These are phyloP conservation scores for Hoplias malabaricus DNA, from an alignment of 2,113 vertebrate species.

Conservation along the genomic window DNA sequence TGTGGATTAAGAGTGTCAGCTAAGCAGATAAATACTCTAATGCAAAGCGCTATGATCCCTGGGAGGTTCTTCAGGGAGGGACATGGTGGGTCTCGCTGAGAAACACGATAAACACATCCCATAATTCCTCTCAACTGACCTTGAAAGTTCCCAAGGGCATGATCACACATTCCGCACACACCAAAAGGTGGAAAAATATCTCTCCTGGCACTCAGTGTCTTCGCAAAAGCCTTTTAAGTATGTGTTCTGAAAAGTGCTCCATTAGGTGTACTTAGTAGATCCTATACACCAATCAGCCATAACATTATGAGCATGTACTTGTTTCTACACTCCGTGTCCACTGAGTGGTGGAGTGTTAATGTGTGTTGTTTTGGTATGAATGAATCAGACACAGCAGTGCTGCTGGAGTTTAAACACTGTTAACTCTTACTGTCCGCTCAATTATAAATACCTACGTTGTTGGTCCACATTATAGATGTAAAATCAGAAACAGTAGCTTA, in stretches of 20 bases:
- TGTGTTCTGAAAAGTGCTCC: background rate
- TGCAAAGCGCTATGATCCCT: conserved; percentile 24
- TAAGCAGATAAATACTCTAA: conserved; percentile 43
- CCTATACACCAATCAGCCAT: background rate
- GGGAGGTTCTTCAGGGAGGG: conserved; percentile 16
- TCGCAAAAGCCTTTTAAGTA: conserved; percentile 18
- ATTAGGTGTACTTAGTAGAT: background rate
- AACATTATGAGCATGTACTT: too few relatives aligned
- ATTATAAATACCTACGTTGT: too few relatives aligned
- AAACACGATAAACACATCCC: conserved; percentile 35
- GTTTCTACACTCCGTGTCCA: too few relatives aligned
- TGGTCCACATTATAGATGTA: too few relatives aligned
- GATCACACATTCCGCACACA: background rate
- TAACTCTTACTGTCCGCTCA: too few relatives aligned
- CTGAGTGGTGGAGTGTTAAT: too few relatives aligned
- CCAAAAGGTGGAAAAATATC: conserved; percentile 3
- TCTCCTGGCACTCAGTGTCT: background rate
- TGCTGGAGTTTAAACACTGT: too few relatives aligned
- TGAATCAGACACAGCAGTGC: too few relatives aligned
- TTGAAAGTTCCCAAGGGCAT: conserved; percentile 5
- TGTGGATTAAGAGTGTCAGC: conserved; percentile 41
- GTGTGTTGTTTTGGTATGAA: too few relatives aligned
- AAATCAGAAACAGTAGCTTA: too few relatives aligned
- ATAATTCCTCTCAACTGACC: conserved; percentile 13
- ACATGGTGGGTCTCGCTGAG: background rate